phyloP scores from a whole-genome alignment of 2,888 invertebrate genomes.

The Drosophila buzzatii region DNA sequence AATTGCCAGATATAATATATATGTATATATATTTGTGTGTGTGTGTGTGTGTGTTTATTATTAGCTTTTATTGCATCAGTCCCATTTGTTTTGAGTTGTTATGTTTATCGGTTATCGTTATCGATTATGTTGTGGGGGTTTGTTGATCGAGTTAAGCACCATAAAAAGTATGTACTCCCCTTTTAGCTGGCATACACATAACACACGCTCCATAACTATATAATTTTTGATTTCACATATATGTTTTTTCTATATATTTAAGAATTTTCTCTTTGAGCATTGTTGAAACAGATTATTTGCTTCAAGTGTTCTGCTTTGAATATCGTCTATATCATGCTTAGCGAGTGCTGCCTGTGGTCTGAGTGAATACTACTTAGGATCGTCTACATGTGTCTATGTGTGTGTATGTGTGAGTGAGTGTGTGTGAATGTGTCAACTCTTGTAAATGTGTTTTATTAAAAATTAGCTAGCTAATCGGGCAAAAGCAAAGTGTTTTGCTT shows the following conservation, averaged over 20 bases:
- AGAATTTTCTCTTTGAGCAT: conserved; percentile 33
- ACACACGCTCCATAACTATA: conserved; percentile 21
- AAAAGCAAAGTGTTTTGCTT: conserved; percentile 10
- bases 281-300: conserved; percentile 15
- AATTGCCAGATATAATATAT: conserved; percentile 50
- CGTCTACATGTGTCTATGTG: conserved; percentile 34
- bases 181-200: conserved; percentile 48
- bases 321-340: conserved; percentile 24
- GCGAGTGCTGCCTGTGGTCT: conserved; percentile 47
- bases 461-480: conserved; percentile 57
- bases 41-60: conserved; percentile 17
- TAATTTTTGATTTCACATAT: conserved; percentile 7
- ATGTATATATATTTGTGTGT: conserved; percentile 27
- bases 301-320: conserved; percentile 12
- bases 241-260: conserved; percentile 9
- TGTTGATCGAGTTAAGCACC: conserved; percentile 74
- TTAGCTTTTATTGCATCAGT: conserved; percentile 74
- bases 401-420: conserved; percentile 7
- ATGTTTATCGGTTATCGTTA: conserved; percentile 42
- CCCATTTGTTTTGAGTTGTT: conserved; percentile 72
- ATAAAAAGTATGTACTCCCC: conserved; percentile 54
- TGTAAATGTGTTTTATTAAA: conserved; percentile 34
- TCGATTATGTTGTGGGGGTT: conserved; percentile 26
- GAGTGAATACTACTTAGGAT: conserved; percentile 46
- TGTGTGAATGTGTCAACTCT: conserved; percentile 23